Percentiles rank a stretch among this genome's conserved stretches.
Evolutionary conservation across 1,140 invertebrate genomes (phyloP).

Genomic region (Bombyx mandarina): DNA sequence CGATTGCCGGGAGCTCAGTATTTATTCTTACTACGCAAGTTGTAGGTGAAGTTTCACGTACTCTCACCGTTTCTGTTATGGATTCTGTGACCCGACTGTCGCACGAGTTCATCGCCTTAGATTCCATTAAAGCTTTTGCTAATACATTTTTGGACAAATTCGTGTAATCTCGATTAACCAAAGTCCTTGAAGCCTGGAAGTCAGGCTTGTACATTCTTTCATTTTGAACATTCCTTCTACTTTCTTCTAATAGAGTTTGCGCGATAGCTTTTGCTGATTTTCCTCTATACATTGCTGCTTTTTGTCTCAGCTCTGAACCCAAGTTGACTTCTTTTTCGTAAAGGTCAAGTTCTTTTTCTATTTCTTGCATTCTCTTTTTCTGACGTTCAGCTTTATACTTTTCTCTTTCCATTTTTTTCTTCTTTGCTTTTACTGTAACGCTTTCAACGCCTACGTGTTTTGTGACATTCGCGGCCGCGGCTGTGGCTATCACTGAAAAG

Average conservation of each 20-base stretch:
- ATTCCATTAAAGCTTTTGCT: constrained; percentile 13
- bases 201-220: constrained; percentile 28
- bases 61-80: constrained; percentile 29
- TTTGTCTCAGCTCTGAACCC: constrained; percentile 73
- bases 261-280: constrained; percentile 83
- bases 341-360: constrained; percentile 65
- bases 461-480: constrained; percentile 75
- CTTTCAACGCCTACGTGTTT: constrained; percentile 75
- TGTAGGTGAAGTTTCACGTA: constrained; percentile 34
- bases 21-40: constrained; percentile 47
- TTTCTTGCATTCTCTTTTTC: constrained; percentile 60
- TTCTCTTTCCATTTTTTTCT: constrained; percentile 63
- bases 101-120: constrained; percentile 12
- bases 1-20: constrained; percentile 47
- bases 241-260: constrained; percentile 74
- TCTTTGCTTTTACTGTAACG: constrained; percentile 67
- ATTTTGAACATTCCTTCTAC: constrained; percentile 69
- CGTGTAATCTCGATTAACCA: constrained; percentile 22
- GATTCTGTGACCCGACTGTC: constrained; percentile 26
- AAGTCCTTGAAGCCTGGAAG: constrained; percentile 18
- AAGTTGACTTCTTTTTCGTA: constrained; percentile 69
- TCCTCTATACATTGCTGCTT: constrained; percentile 76
- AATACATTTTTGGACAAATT: constrained; percentile 23
- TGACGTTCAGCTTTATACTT: constrained; percentile 49
- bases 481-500: constrained; percentile 77